Base-by-base conservation (phyloP, 2,113 vertebrate genomes). In the Onychorhynchus coronatus region DNA sequence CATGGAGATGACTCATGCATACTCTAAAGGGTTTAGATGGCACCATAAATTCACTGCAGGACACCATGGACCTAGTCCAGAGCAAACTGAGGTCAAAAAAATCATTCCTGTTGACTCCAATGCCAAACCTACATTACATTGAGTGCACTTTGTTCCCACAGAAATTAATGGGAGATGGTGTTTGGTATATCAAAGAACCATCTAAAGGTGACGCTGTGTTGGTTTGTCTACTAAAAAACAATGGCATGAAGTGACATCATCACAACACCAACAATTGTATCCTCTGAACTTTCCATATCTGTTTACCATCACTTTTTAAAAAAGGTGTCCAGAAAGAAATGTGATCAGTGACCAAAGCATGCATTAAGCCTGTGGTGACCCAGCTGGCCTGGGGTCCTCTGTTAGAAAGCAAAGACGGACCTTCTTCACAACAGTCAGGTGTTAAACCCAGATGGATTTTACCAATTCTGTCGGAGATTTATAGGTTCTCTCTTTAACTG, bases 51-150 rank as follows among this genome's bases (percentile, higher is more conserved):
- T 92, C 88, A 70, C 73, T 86, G 47, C 73, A 61, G 89, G 89
- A 49, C 86, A 96, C 56, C 49, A 8, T 42, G 83, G 90, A 90
- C 65, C 70, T 4, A 0, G 52, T 94, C 91, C 92, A 92, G 88
- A 85, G 76, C 91, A 96, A 95, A 89, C 83, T n/a, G 65, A 94
- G 92, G 96, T 95, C 85, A 53, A 68, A 84, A 88, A 89, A 74
- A 81, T 84, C 52, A 89, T 81, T 94, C 70, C 49, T 0, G 0
- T 85, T 94, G 85, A 95, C 88, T 93, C 65, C 86, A 82, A 18
- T 68, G 92, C 68, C 52, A 95, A 77, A 75, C 9, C n/a, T 81
- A 39, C 55, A 20, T 61, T 84, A 70, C 18, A 70, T 24, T 15
- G 47, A 81, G 41, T 59, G 65, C 76, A 65, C 92, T 92, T 80